Evolutionary conservation across 2,888 invertebrate genomes (phyloP).

Genomic region (Cepaea hortensis): DNA sequence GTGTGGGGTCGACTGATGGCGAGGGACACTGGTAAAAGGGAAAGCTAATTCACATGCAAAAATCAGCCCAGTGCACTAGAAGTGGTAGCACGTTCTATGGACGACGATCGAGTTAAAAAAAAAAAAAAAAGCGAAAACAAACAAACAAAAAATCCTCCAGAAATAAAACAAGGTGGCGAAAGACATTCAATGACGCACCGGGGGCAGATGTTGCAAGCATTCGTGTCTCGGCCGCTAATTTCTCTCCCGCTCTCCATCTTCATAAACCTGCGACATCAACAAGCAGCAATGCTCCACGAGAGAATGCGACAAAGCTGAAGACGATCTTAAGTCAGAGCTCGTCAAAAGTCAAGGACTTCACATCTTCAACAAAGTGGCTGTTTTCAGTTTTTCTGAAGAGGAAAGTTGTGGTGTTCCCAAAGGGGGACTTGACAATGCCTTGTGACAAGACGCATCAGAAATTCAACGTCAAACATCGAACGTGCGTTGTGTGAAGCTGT

Average conservation of each 20-base stretch:
- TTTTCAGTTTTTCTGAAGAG: constrained; percentile 17
- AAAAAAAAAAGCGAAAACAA: too few species aligned
- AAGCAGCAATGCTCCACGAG: background rate
- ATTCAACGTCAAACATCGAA: constrained; percentile 6
- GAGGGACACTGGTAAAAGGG: too few species aligned
- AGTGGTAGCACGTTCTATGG: too few species aligned
- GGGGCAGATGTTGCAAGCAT: constrained; percentile 13
- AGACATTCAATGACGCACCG: too few species aligned
- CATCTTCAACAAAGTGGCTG: constrained; percentile 25
- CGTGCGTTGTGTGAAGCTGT: background rate
- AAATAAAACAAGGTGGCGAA: background rate
- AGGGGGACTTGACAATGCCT: constrained; percentile 18
- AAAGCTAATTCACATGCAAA: too few species aligned
- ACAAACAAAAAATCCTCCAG: background rate
- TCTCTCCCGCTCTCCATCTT: background rate
- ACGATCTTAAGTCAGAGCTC: constrained; percentile 5
- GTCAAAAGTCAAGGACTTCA: constrained; percentile 34
- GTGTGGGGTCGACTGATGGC: too few species aligned
- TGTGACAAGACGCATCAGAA: constrained; percentile 32
- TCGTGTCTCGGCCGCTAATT: background rate
- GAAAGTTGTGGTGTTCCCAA: constrained; percentile 10
- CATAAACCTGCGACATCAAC: constrained; percentile 1
- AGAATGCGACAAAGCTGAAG: background rate
- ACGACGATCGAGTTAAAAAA: too few species aligned
- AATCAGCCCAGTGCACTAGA: too few species aligned